phyloP scores from a whole-genome alignment of 2,797 vertebrate genomes.

The Scleropages formosus region DNA sequence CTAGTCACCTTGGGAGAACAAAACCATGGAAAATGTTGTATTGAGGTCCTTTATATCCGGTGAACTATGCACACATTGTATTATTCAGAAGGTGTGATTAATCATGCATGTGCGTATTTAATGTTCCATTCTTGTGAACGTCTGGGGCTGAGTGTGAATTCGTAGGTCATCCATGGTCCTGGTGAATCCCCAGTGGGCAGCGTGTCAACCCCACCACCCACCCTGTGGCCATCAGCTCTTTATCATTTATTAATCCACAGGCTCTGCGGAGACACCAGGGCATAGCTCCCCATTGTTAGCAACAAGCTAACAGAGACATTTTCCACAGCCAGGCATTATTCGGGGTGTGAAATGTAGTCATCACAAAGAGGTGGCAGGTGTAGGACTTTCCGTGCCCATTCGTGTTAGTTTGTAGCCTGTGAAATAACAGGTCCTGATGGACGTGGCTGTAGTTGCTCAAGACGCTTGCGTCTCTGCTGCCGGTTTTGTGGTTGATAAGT shows the following conservation, averaged over 20 bases:
- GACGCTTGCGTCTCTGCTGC: too few relatives aligned
- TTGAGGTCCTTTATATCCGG: constrained; percentile 49
- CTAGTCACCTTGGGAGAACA: constrained; percentile 43
- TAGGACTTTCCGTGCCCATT: too few relatives aligned
- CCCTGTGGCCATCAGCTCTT: background rate
- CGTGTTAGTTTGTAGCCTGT: background rate
- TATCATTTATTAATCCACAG: constrained; percentile 30
- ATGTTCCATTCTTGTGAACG: constrained; percentile 63
- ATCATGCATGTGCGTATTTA: constrained; percentile 60
- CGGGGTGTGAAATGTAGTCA: too few relatives aligned
- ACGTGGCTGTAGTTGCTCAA: background rate
- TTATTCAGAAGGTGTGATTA: constrained; percentile 58
- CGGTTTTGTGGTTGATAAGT: constrained; percentile 43
- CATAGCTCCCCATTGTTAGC: constrained; percentile 20
- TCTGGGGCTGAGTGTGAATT: constrained; percentile 32
- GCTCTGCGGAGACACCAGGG: constrained; percentile 19
- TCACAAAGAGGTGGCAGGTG: too few relatives aligned
- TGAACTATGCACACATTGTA: constrained; percentile 56
- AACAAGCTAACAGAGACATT: constrained; percentile 19
- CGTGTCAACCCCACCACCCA: constrained; percentile 16
- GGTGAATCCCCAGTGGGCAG: constrained; percentile 26
- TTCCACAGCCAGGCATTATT: constrained; percentile 10
- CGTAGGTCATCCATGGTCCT: constrained; percentile 27
- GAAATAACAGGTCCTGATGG: background rate
- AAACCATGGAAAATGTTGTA: constrained; percentile 47